Conservation (phyloP, 2,888 invertebrate genomes). For the Athrips mouffetella region DNA sequence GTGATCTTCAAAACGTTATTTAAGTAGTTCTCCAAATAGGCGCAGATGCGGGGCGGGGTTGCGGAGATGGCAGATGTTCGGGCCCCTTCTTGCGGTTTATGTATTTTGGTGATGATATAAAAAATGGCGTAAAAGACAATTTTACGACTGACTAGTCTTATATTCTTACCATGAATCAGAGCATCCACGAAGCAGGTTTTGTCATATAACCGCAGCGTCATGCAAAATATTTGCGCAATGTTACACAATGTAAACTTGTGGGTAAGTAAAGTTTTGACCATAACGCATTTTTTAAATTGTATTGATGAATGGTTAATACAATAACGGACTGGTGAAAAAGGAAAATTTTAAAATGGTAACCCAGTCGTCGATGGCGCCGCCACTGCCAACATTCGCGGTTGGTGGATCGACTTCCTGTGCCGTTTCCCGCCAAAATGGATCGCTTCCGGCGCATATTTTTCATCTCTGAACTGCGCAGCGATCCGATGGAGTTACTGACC, state of each 20-base stretch:
- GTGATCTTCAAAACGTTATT: slow-evolving; percentile 70
- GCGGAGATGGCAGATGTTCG: slow-evolving; percentile 54
- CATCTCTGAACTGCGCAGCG: slow-evolving; percentile 60
- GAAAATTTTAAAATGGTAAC: slow-evolving; percentile 37
- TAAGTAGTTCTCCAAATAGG: slow-evolving; percentile 74
- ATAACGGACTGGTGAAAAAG: slow-evolving; percentile 17
- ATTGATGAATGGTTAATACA: slow-evolving; percentile 11
- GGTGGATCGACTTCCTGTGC: slow-evolving; percentile 73
- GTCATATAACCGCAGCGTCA: too few species aligned
- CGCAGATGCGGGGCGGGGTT: slow-evolving; percentile 58
- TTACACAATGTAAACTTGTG: not conserved
- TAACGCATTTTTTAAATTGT: not conserved
- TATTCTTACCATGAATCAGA: too few species aligned
- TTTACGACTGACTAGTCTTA: too few species aligned
- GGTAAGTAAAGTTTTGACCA: slow-evolving; percentile 14
- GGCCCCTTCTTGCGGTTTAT: slow-evolving; percentile 44
- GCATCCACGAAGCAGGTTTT: too few species aligned
- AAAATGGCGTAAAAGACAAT: not conserved
- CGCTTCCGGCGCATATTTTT: slow-evolving; percentile 75
- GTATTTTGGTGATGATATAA: slow-evolving; percentile 37
- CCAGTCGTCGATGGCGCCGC: slow-evolving; percentile 58
- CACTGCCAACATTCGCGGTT: slow-evolving; percentile 72
- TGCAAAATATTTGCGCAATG: too few species aligned
- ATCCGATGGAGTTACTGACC: slow-evolving; percentile 33
- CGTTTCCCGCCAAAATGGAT: slow-evolving; percentile 77